A percentile compares a stretch with the other conserved stretches of the same genome.
Evolutionary conservation across 2,113 vertebrate species (phyloP).

Genomic region (Astur gentilis): DNA sequence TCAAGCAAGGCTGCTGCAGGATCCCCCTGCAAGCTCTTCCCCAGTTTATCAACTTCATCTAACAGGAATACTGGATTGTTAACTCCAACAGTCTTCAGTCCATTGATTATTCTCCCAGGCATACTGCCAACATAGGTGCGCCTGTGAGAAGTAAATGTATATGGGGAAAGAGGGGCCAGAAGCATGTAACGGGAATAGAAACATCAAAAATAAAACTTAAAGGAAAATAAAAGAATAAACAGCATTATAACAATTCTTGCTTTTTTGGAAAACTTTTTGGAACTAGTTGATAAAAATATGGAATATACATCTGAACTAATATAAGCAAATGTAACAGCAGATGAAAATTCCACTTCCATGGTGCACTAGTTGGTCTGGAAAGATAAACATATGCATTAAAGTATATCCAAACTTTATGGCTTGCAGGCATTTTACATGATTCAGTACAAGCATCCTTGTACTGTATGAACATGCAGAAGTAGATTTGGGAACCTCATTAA

Average conservation of each 20-base stretch:
- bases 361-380: not conserved
- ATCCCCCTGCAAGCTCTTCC: slow-evolving; percentile 94
- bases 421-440: not conserved
- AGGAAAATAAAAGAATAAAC: not conserved
- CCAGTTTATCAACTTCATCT: slow-evolving; percentile 96
- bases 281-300: not conserved
- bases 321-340: not conserved
- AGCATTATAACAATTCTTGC: not conserved
- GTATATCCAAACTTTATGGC: not conserved
- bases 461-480: not conserved
- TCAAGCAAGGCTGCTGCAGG: slow-evolving; percentile 94
- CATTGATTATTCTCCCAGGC: slow-evolving; percentile 96
- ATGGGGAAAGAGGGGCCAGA: not conserved
- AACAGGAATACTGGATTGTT: slow-evolving; percentile 96
- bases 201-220: not conserved
- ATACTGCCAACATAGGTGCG: slow-evolving; percentile 97
- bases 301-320: not conserved
- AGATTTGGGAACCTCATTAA: not conserved
- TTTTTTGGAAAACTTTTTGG: not conserved
- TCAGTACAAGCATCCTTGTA: not conserved
- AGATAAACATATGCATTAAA: not conserved
- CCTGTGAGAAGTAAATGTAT: slow-evolving; percentile 34
- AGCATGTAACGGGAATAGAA: not conserved
- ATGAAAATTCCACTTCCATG: not conserved
- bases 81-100: slow-evolving; percentile 89